phyloP scores from a whole-genome alignment of 2,797 vertebrate species.

The Crenichthys baileyi region DNA sequence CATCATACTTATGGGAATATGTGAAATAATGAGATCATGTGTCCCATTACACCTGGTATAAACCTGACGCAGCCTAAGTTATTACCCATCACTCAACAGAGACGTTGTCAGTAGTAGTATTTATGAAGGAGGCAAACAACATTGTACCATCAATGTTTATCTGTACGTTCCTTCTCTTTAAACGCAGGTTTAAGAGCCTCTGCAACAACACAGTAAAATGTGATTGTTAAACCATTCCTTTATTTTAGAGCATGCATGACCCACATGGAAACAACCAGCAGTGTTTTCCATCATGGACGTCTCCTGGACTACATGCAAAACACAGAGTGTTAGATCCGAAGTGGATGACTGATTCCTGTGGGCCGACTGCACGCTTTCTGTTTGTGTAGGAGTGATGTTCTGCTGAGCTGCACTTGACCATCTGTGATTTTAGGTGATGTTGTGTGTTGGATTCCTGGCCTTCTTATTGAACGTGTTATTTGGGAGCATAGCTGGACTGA shows the following conservation, averaged over 20 bases:
- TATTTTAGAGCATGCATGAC: slow-evolving; percentile 2
- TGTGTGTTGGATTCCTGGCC: not conserved
- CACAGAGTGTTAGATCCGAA: slow-evolving; percentile 23
- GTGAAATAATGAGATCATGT: not conserved
- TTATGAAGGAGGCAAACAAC: not conserved
- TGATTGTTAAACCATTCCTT: slow-evolving; percentile 6
- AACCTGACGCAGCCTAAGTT: not conserved
- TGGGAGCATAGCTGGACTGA: not conserved
- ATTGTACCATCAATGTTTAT: not conserved
- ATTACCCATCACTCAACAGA: not conserved
- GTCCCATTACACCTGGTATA: not conserved
- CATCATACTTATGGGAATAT: not conserved
- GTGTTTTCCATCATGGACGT: slow-evolving; percentile 32
- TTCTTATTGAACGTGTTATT: slow-evolving; percentile 8
- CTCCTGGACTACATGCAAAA: slow-evolving; percentile 36
- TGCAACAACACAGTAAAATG: not conserved
- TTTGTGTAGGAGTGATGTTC: slow-evolving; percentile 13
- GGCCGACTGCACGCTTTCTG: slow-evolving; percentile 16
- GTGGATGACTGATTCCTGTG: slow-evolving; percentile 44
- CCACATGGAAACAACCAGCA: slow-evolving; percentile 40
- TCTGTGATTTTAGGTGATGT: slow-evolving; percentile 23
- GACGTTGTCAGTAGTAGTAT: not conserved
- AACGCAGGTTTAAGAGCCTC: not conserved
- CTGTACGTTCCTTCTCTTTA: not conserved
- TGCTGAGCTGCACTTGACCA: slow-evolving; percentile 18